phyloP scores from a whole-genome alignment of 1,140 invertebrate genomes.

The Apis mellifera region DNA sequence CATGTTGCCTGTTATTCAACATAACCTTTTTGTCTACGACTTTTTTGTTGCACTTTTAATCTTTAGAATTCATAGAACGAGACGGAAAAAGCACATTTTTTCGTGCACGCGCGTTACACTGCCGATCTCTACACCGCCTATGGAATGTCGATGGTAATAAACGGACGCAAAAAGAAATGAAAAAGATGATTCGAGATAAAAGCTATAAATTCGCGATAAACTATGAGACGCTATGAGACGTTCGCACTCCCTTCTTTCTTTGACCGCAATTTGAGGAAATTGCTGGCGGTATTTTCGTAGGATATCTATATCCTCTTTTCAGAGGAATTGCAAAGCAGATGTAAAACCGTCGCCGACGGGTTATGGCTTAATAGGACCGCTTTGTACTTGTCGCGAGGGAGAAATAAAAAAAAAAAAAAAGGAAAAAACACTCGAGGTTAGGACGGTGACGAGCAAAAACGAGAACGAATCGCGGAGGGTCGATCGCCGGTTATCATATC shows the following conservation, averaged over 20 bases:
- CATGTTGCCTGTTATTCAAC: constrained; percentile 1
- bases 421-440: background rate
- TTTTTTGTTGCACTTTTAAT: background rate
- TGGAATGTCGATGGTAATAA: background rate
- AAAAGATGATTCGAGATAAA: background rate
- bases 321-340: constrained; percentile 18
- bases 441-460: constrained; percentile 9
- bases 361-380: constrained; percentile 39
- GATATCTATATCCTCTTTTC: constrained; percentile 11
- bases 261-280: constrained; percentile 28
- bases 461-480: background rate
- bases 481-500: background rate
- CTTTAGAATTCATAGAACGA: background rate
- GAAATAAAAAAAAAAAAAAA: background rate
- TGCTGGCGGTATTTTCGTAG: constrained; percentile 10
- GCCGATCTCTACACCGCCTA: too few relatives aligned
- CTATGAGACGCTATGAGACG: background rate
- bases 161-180: background rate
- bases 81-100: background rate
- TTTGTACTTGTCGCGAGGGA: constrained; percentile 31
- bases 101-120: background rate
- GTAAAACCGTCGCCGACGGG: constrained; percentile 37
- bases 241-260: background rate
- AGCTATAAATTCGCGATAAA: constrained; percentile 37
- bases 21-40: background rate